phyloP scores from a whole-genome alignment of 2,113 vertebrate genomes.

The Gavia stellata region DNA sequence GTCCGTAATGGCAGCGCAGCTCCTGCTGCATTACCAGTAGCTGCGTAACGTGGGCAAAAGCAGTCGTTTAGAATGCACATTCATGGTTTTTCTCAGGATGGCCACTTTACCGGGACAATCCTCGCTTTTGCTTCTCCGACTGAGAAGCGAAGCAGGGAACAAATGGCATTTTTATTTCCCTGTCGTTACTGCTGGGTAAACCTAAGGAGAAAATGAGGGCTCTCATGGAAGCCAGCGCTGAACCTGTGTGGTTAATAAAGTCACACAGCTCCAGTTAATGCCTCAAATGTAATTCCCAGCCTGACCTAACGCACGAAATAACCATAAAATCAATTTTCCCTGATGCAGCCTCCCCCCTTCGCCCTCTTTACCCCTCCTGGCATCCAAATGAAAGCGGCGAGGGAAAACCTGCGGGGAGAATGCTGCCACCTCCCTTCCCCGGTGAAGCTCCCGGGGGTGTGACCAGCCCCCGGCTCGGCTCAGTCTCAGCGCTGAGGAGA shows the following conservation, averaged over 20 bases:
- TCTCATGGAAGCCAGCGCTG: neutral
- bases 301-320: neutral
- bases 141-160: neutral
- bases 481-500: fast-evolving
- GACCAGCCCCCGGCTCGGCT: fast-evolving
- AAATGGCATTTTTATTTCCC: fast-evolving
- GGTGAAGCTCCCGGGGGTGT: neutral
- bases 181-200: too few relatives aligned
- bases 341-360: fast-evolving
- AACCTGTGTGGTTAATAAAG: fast-evolving
- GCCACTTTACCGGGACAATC: too few relatives aligned
- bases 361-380: neutral
- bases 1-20: too few relatives aligned
- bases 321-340: fast-evolving
- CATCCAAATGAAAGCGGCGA: fast-evolving
- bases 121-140: neutral
- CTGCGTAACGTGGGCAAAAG: fast-evolving
- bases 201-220: neutral
- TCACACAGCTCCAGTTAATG: neutral
- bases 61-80: fast-evolving
- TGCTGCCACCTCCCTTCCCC: neutral
- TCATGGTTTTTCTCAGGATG: too few relatives aligned
- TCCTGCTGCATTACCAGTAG: neutral
- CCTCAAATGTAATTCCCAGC: neutral
- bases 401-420: too few relatives aligned